phyloP scores from a whole-genome alignment of 2,113 vertebrate species.

The Psilopsiagon aurifrons region DNA sequence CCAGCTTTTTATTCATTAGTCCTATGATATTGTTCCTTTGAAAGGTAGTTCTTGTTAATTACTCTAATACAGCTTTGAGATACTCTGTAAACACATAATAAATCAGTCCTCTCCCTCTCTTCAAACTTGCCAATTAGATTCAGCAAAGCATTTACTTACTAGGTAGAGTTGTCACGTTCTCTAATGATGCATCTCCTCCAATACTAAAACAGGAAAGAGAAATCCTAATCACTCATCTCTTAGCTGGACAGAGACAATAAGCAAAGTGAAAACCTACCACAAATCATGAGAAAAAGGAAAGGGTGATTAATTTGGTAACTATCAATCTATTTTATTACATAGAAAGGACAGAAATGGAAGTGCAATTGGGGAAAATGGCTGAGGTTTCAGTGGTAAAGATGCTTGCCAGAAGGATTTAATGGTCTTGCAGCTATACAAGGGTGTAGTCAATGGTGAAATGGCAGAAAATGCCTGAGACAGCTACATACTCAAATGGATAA shows the following conservation, averaged over 20 bases:
- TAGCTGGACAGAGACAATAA: not conserved
- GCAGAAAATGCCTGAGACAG: not conserved
- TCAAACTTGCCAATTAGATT: not conserved
- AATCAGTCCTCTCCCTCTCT: not conserved
- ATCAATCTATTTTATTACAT: not conserved
- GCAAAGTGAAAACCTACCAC: not conserved
- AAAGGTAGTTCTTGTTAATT: not conserved
- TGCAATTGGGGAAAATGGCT: not conserved
- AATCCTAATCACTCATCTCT: not conserved
- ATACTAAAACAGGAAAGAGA: slow-evolving; percentile 76
- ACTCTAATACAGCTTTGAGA: not conserved
- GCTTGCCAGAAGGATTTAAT: not conserved
- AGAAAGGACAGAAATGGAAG: not conserved
- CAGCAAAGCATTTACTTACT: slow-evolving; percentile 79
- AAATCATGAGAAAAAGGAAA: not conserved
- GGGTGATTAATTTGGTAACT: not conserved
- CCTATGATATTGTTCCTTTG: not conserved
- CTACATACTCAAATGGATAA: not conserved
- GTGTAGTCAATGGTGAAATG: not conserved
- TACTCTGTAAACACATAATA: not conserved
- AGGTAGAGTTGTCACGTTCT: slow-evolving; percentile 85
- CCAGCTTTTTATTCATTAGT: not conserved
- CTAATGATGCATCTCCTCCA: slow-evolving; percentile 84
- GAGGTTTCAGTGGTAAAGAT: not conserved
- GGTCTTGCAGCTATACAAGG: not conserved